A percentile compares a stretch with the other conserved stretches of the same genome.
phyloP scores from a whole-genome alignment of 2,888 invertebrate species.

The Synergus umbraculus region DNA sequence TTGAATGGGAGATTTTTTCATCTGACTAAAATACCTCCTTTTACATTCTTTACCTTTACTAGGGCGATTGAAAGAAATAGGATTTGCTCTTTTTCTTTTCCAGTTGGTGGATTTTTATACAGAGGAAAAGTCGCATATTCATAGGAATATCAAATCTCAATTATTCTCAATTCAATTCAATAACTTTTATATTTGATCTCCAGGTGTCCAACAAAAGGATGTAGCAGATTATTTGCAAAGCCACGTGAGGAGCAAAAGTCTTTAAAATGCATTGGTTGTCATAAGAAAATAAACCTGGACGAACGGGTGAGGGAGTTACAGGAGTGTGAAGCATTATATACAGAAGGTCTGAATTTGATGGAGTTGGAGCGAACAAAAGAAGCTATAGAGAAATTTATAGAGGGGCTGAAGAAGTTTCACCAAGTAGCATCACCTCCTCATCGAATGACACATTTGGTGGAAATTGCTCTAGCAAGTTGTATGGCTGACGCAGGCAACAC shows the following conservation, averaged over 20 bases:
- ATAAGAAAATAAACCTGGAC: conserved; percentile 78
- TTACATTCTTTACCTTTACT: no score
- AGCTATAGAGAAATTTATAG: conserved; percentile 26
- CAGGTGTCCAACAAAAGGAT: conserved; percentile 79
- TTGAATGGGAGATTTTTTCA: no score
- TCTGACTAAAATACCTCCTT: no score
- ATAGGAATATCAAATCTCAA: not conserved
- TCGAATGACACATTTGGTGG: conserved; percentile 34
- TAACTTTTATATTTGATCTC: conserved; percentile 45
- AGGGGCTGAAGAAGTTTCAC: conserved; percentile 24
- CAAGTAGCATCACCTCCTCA: conserved; percentile 35
- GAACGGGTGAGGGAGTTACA: conserved; percentile 76
- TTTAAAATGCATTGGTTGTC: conserved; percentile 79
- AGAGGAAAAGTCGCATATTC: no score
- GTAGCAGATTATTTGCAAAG: conserved; percentile 77
- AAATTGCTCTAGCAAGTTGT: conserved; percentile 35
- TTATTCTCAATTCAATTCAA: no score
- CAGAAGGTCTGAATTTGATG: conserved; percentile 50
- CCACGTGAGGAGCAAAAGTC: conserved; percentile 73
- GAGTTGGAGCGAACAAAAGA: conserved; percentile 19
- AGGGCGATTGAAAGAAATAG: no score
- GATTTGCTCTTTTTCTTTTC: no score
- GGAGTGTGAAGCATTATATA: conserved; percentile 79
- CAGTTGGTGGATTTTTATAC: not conserved
- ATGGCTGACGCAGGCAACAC: conserved; percentile 26